Conservation (phyloP, 2,113 vertebrate species). For the Motacilla alba region DNA sequence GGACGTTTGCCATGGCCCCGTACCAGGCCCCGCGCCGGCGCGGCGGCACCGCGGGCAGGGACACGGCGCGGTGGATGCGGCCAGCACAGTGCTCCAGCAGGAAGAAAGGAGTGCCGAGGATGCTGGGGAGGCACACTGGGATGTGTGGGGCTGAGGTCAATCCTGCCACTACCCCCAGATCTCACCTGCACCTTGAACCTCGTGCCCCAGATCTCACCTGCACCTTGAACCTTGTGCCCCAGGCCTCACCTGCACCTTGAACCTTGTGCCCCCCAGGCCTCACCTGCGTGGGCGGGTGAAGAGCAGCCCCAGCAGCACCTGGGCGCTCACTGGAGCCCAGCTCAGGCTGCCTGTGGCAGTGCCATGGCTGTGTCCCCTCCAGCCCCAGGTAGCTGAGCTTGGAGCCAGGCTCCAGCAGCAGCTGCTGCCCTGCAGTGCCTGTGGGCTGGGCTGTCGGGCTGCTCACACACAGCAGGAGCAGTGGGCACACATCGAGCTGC, state of each 20-base stretch:
- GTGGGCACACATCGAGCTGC: background rate
- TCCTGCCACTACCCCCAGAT: background rate
- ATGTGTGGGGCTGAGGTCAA: background rate
- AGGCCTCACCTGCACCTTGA: background rate
- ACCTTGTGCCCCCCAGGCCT: accelerated
- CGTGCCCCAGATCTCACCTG: background rate
- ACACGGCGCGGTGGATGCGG: constrained; percentile 62
- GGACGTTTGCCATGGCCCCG: constrained; percentile 70
- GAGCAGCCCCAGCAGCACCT: background rate
- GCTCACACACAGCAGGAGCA: background rate
- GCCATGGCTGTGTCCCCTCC: accelerated
- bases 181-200: background rate
- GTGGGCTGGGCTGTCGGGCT: background rate
- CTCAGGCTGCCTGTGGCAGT: background rate
- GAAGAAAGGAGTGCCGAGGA: constrained; percentile 77
- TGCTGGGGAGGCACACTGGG: constrained; percentile 47
- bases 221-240: accelerated
- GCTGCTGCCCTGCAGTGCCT: background rate
- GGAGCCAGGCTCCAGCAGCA: background rate
- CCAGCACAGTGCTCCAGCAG: constrained; percentile 79
- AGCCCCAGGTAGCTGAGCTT: background rate
- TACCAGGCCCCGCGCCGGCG: constrained; percentile 62
- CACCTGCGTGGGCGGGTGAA: background rate
- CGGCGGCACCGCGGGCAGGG: constrained; percentile 66
- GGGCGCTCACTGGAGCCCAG: accelerated